Evolutionary conservation across 2,113 vertebrate species (phyloP).

Genomic region (Donacobius atricapilla): DNA sequence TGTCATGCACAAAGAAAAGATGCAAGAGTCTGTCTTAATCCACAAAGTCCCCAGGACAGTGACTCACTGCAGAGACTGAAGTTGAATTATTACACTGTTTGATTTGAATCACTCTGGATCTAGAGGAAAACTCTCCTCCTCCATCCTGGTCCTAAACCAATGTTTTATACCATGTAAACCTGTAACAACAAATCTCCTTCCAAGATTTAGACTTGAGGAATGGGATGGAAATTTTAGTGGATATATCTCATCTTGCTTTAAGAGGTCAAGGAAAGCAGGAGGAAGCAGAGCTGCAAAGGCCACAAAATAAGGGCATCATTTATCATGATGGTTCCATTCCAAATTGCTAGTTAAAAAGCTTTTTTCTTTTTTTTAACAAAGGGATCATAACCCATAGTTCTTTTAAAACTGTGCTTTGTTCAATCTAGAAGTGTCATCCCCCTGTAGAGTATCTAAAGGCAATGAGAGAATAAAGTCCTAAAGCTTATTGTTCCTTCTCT

Average conservation of each 20-base stretch:
- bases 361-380: background rate
- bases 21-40: constrained; percentile 9
- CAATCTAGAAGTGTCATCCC: background rate
- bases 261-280: background rate
- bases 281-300: background rate
- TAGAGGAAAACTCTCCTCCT: constrained; percentile 8
- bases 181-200: background rate
- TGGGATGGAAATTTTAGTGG: background rate
- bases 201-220: background rate
- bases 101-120: background rate
- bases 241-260: background rate
- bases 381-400: background rate
- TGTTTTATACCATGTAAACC: background rate
- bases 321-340: background rate
- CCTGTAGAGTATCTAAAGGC: background rate
- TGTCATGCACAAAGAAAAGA: background rate
- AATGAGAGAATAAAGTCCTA: background rate
- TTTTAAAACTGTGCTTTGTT: background rate
- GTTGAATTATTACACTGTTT: constrained; percentile 17
- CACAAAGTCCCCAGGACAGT: constrained; percentile 54
- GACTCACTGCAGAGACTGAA: constrained; percentile 52
- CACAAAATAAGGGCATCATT: background rate
- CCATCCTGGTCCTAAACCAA: background rate
- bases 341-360: background rate
- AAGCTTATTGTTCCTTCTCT: background rate